Conservation (phyloP, 2,797 vertebrate species). For the Diceros bicornis region DNA sequence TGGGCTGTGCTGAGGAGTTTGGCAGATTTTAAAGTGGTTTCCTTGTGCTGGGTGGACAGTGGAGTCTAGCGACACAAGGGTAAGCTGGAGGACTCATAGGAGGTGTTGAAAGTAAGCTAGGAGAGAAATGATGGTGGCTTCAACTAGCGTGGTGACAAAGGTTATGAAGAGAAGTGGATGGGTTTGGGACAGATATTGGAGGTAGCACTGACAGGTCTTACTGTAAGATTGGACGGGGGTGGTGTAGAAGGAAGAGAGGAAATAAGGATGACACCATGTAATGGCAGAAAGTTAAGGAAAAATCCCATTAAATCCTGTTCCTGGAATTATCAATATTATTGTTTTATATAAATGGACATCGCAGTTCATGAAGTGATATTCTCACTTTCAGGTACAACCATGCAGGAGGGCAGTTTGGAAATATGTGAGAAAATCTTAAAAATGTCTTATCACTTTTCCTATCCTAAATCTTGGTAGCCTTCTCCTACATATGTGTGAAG, state of each 20-base stretch:
- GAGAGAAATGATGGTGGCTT: accelerated
- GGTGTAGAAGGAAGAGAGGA: neutral
- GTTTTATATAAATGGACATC: neutral
- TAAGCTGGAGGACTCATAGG: neutral
- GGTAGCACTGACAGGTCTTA: neutral
- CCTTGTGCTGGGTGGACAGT: neutral
- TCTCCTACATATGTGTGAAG: neutral
- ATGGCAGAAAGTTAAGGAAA: neutral
- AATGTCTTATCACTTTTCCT: neutral
- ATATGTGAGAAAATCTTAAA: neutral
- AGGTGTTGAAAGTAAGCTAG: neutral
- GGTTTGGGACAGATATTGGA: neutral
- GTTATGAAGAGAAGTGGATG: neutral
- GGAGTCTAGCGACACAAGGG: neutral
- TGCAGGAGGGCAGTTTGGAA: neutral
- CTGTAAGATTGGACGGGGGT: too few relatives aligned
- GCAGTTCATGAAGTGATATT: neutral
- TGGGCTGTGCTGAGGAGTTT: neutral
- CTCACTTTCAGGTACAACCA: neutral
- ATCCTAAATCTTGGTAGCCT: neutral
- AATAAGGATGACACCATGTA: neutral
- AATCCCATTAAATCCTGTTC: neutral
- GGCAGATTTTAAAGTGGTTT: neutral
- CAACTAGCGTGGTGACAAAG: accelerated
- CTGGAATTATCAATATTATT: neutral